These are phyloP conservation scores for Sebastes oblongus DNA, from an alignment of 2,797 vertebrate species.

Conservation along the genomic window DNA sequence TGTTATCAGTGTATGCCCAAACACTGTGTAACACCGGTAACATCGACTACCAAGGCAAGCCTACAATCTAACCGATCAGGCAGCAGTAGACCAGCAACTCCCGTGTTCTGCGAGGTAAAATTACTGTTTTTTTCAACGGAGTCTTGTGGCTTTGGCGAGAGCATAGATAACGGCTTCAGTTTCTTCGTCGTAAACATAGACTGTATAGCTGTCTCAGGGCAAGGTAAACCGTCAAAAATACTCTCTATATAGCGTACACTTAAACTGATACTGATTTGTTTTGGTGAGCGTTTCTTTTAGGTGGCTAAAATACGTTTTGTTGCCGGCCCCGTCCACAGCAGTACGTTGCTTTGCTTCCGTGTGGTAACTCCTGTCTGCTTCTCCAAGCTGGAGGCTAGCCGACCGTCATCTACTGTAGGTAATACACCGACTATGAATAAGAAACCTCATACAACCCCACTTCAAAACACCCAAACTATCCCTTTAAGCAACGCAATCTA, in stretches of 20 bases:
- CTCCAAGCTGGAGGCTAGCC: too few relatives aligned
- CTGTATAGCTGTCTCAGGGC: neutral
- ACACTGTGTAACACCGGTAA: too few relatives aligned
- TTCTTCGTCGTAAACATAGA: accelerated
- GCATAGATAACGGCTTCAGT: neutral
- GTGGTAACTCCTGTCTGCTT: too few relatives aligned
- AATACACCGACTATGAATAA: too few relatives aligned
- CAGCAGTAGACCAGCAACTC: neutral
- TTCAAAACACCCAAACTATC: neutral
- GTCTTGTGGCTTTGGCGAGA: neutral
- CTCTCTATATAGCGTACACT: neutral
- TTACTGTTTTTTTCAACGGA: neutral
- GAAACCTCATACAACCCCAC: neutral
- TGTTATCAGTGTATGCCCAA: too few relatives aligned
- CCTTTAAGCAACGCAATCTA: neutral
- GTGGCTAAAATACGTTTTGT: accelerated
- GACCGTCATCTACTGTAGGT: too few relatives aligned
- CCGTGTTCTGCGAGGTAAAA: neutral
- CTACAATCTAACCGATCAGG: neutral
- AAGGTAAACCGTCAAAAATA: neutral
- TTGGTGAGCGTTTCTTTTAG: too few relatives aligned
- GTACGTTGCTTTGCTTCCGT: neutral
- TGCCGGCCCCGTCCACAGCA: accelerated
- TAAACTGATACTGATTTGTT: neutral
- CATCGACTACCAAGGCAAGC: accelerated